These are phyloP conservation scores for Trachythela sp. DNA, from an alignment of 64 coral and sea anemone genomes.

Conservation along the genomic window DNA sequence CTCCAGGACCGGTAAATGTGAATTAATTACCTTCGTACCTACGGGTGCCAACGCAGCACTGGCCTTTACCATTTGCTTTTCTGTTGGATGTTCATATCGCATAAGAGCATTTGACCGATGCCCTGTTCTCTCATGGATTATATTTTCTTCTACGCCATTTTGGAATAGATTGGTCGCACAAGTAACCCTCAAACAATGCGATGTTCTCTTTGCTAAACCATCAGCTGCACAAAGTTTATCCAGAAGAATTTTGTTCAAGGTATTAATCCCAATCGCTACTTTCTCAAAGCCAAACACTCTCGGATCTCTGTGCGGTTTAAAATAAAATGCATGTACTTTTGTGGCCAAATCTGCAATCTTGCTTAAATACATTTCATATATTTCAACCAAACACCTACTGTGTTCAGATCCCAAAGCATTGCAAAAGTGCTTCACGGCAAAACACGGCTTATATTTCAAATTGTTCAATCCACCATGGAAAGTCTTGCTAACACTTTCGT, in stretches of 20 bases:
- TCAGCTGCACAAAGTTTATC: slow-evolving; percentile 3
- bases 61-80: too few species aligned
- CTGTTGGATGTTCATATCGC: too few species aligned
- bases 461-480: slow-evolving; percentile 48
- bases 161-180: slow-evolving; percentile 44
- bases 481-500: slow-evolving; percentile 28
- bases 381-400: slow-evolving; percentile 27
- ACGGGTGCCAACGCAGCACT: too few species aligned
- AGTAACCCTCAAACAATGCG: slow-evolving; percentile 55
- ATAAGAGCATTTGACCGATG: slow-evolving; percentile 40
- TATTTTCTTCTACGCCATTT: slow-evolving; percentile 42
- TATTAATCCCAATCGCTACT: slow-evolving; percentile 24
- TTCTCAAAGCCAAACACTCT: neutral
- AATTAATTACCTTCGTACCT: too few species aligned
- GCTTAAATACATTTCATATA: slow-evolving; percentile 27
- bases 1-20: too few species aligned
- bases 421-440: too few species aligned
- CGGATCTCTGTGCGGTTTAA: slow-evolving; percentile 5
- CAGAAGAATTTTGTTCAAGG: slow-evolving; percentile 30
- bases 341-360: neutral
- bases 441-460: slow-evolving; percentile 27
- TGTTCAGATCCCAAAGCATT: slow-evolving; percentile 5
- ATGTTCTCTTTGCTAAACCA: neutral
- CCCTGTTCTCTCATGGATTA: slow-evolving; percentile 32
- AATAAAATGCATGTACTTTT: slow-evolving; percentile 32